These are phyloP conservation scores for Clarias gariepinus DNA, from an alignment of 2,113 vertebrate genomes.

Conservation along the genomic window DNA sequence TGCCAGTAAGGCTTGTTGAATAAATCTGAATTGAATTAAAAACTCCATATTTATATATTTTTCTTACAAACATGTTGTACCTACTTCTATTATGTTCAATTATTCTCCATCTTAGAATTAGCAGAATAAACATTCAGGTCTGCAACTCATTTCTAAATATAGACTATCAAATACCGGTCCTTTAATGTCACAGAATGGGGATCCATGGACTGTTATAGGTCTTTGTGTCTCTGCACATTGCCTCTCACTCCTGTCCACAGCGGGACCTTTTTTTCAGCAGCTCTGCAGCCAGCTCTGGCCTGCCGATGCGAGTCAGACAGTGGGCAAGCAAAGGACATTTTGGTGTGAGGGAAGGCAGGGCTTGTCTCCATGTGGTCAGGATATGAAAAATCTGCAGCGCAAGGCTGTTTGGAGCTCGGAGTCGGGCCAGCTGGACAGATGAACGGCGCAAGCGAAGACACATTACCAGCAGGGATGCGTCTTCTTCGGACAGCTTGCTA, in stretches of 20 bases:
- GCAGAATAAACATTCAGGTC: too few species aligned
- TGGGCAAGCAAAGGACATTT: constrained; percentile 75
- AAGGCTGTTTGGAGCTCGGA: constrained; percentile 73
- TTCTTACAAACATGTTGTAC: not conserved
- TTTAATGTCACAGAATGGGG: not conserved
- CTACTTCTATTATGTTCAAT: not conserved
- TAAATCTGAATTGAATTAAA: not conserved
- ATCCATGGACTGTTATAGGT: not conserved
- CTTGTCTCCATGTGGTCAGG: constrained; percentile 82
- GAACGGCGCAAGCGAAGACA: constrained; percentile 75
- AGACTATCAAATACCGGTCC: not conserved
- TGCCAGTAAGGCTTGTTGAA: too few species aligned
- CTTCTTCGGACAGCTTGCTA: constrained; percentile 63
- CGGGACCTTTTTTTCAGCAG: constrained; percentile 57
- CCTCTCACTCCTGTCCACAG: not conserved
- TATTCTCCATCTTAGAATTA: not conserved
- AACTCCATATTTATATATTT: not conserved
- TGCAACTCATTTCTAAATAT: not conserved
- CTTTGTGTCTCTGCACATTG: not conserved
- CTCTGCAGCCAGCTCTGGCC: constrained; percentile 77
- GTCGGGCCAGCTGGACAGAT: constrained; percentile 77
- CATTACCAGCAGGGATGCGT: constrained; percentile 62
- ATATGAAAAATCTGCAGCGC: constrained; percentile 78
- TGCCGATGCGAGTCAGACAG: constrained; percentile 77
- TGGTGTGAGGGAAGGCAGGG: constrained; percentile 72